Percentiles rank a stretch among this genome's conserved stretches.
These are phyloP conservation scores for Coptodon bakossiorum DNA, from an alignment of 2,113 vertebrate species.

Conservation along the genomic window DNA sequence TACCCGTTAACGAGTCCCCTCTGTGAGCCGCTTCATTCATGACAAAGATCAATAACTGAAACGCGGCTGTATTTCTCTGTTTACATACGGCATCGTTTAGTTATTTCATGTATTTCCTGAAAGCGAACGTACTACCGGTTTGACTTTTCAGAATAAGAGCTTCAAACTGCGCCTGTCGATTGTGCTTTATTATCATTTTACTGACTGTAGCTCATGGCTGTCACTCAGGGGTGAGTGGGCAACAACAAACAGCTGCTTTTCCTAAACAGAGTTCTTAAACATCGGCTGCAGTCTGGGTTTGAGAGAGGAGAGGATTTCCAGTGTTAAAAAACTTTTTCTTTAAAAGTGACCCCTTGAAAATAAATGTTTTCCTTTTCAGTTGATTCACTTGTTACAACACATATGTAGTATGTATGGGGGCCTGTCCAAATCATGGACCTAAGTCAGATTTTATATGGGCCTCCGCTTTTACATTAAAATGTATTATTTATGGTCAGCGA, in stretches of 20 bases:
- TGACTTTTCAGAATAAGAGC: conserved; percentile 14
- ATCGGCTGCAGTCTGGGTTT: neutral
- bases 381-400: neutral
- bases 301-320: neutral
- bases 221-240: neutral
- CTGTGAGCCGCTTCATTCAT: neutral
- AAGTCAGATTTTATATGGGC: neutral
- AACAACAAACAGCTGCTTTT: neutral
- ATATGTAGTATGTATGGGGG: neutral
- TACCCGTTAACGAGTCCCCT: neutral
- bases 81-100: neutral
- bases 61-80: rapidly evolving
- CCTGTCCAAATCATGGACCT: neutral
- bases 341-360: neutral
- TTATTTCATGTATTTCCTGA: rapidly evolving
- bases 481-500: rapidly evolving
- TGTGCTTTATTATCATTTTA: neutral
- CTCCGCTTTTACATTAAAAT: neutral
- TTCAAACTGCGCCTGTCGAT: neutral
- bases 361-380: neutral
- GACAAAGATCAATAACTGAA: neutral
- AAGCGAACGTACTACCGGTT: neutral
- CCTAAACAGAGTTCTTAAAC: neutral
- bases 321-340: neutral
- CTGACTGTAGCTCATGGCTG: neutral